Evolutionary conservation across 2,797 vertebrate species (phyloP).

Genomic region (Phoxinus dragarum): DNA sequence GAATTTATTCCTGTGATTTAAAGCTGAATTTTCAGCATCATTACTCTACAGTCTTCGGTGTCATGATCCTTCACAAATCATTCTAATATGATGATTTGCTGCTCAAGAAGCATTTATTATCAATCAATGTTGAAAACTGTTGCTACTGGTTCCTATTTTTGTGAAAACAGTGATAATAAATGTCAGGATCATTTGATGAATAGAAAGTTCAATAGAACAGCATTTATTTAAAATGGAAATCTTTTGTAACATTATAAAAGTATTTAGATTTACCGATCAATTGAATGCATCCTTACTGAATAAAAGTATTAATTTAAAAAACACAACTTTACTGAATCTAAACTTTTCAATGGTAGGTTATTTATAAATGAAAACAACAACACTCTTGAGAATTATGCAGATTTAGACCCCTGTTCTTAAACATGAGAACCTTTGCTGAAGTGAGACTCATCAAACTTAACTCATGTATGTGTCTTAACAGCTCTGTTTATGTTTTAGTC

Average conservation of each 20-base stretch:
- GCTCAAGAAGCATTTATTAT: neutral
- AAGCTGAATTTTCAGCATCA: neutral
- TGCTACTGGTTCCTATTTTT: neutral
- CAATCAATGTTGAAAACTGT: neutral
- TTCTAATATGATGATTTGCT: neutral
- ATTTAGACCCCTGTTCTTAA: neutral
- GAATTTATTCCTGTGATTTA: neutral
- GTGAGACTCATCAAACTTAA: slow-evolving; percentile 47
- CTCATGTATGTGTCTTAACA: neutral
- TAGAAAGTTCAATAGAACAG: neutral
- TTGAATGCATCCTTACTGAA: neutral
- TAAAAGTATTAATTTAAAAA: neutral
- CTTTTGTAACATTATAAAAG: neutral
- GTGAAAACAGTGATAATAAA: neutral
- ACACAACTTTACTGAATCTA: no score
- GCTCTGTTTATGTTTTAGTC: neutral
- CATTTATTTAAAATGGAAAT: neutral
- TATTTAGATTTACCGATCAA: neutral
- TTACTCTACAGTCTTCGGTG: neutral
- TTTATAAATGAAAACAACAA: neutral
- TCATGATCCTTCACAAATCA: neutral
- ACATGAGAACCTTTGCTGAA: neutral
- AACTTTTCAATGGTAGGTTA: neutral
- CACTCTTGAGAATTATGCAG: neutral
- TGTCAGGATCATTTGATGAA: neutral